phyloP scores from a whole-genome alignment of 1,140 invertebrate genomes.

The Acyrthosiphon pisum region DNA sequence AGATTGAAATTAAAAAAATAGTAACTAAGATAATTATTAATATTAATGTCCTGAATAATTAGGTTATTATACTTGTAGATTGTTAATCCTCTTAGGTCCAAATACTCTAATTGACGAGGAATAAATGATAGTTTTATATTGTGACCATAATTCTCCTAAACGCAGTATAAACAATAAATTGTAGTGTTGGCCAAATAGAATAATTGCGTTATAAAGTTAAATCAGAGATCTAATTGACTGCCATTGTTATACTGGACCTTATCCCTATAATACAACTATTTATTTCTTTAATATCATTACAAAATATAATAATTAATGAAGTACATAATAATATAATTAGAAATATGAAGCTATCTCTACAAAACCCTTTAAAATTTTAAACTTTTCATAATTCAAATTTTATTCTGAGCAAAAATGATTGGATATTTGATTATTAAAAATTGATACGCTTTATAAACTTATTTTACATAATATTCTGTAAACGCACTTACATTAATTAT shows the following conservation, averaged over 20 bases:
- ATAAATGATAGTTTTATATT: not conserved
- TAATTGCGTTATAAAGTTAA: not conserved
- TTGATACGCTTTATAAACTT: not conserved
- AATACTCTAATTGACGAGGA: not conserved
- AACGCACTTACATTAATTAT: too few relatives aligned
- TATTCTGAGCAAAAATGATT: not conserved
- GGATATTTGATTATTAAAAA: not conserved
- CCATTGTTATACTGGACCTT: not conserved
- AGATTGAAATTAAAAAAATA: not conserved
- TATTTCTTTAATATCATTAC: not conserved
- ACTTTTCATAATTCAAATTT: not conserved
- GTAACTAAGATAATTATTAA: not conserved
- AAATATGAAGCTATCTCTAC: not conserved
- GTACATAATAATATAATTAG: not conserved
- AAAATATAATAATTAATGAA: not conserved
- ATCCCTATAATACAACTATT: not conserved
- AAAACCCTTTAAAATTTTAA: not conserved
- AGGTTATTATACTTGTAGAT: not conserved
- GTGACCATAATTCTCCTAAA: not conserved
- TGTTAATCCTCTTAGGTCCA: too few relatives aligned
- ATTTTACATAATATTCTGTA: not conserved
- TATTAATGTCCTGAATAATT: not conserved
- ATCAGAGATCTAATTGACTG: not conserved
- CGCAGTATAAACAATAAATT: not conserved
- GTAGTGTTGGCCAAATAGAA: not conserved